These are phyloP conservation scores for Drosophila lutescens DNA, from an alignment of 2,888 invertebrate genomes.

Conservation along the genomic window DNA sequence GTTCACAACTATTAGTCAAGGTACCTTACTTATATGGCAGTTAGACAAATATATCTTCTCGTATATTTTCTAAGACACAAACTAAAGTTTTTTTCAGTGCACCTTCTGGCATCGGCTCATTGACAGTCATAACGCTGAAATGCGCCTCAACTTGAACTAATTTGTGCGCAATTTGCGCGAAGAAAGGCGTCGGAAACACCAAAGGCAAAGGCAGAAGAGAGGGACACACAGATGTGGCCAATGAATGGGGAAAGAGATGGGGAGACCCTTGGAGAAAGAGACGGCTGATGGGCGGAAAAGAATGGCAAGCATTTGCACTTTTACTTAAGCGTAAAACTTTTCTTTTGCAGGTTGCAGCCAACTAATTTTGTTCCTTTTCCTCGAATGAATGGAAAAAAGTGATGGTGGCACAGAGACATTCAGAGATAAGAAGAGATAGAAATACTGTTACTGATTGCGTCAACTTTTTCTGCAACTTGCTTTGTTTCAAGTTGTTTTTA, in stretches of 20 bases:
- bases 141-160: constrained; percentile 72
- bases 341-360: constrained; percentile 68
- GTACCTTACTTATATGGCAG: too few species aligned
- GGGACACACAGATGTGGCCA: constrained; percentile 5
- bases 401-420: constrained; percentile 10
- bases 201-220: constrained; percentile 24
- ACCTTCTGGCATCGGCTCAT: constrained; percentile 60
- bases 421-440: constrained; percentile 3
- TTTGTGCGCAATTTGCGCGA: constrained; percentile 70
- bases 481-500: constrained; percentile 62
- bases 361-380: constrained; percentile 63
- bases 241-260: constrained; percentile 15
- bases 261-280: constrained; percentile 23
- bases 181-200: constrained; percentile 45
- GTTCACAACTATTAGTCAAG: too few species aligned
- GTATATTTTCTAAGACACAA: too few species aligned
- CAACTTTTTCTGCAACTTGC: constrained; percentile 62
- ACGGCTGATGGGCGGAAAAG: constrained; percentile 11
- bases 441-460: constrained; percentile 66
- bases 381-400: constrained; percentile 20
- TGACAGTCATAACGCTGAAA: constrained; percentile 78
- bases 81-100: neutral
- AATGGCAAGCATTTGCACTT: constrained; percentile 71
- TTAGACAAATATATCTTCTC: too few species aligned
- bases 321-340: constrained; percentile 74